A percentile compares a stretch with the other conserved stretches of the same genome.
phyloP scores from a whole-genome alignment of 2,888 invertebrate species.

The Deilephila elpenor region DNA sequence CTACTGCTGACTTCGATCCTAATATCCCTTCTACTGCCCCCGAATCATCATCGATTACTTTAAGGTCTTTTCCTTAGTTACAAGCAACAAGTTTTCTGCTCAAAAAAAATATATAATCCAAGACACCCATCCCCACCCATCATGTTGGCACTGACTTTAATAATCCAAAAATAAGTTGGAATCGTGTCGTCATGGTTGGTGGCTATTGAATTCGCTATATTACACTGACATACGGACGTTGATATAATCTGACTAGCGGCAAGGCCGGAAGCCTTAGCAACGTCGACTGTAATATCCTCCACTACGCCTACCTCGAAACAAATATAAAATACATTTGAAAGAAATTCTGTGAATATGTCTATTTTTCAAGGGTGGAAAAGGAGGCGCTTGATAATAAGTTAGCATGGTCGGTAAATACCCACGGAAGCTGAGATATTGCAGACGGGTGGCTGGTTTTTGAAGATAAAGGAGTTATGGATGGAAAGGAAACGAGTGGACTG shows the following conservation, averaged over 20 bases:
- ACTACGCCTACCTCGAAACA: neutral
- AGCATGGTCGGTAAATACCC: no score
- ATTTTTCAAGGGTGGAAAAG: neutral
- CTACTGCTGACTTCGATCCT: no score
- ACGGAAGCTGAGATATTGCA: no score
- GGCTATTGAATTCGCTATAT: conserved; percentile 7
- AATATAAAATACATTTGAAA: conserved; percentile 13
- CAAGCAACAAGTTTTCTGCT: no score
- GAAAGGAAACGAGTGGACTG: no score
- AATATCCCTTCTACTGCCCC: no score
- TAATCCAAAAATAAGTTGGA: neutral
- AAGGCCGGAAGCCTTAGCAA: conserved; percentile 19
- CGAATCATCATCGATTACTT: no score
- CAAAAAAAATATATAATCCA: no score
- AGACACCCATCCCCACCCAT: no score
- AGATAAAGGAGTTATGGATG: no score
- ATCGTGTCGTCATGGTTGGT: neutral
- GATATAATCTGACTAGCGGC: conserved; percentile 22
- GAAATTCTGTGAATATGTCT: neutral
- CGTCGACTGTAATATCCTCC: neutral
- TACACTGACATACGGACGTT: neutral
- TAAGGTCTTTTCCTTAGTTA: no score
- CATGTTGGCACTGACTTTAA: neutral
- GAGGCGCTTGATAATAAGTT: no score
- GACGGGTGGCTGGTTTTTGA: neutral